A percentile compares a stretch with the other conserved stretches of the same genome.
Conservation (phyloP, 2,888 invertebrate species). For the Lucinisca nassula region DNA sequence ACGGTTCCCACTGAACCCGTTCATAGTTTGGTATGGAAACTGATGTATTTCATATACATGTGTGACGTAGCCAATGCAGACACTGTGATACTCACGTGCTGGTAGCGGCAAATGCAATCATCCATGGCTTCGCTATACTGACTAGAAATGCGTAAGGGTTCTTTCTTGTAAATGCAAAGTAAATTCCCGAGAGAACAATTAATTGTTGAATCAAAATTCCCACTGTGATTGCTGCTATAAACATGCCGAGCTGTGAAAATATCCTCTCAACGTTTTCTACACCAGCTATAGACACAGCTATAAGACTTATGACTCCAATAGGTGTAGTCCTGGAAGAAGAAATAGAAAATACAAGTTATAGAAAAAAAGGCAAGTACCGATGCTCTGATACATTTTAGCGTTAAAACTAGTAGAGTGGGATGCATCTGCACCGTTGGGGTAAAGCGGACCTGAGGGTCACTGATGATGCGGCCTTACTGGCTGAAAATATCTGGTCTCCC, state of each 20-base stretch:
- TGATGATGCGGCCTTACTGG: no score
- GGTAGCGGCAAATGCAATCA: conserved; percentile 83
- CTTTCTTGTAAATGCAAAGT: conserved; percentile 75
- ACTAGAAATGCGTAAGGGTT: conserved; percentile 81
- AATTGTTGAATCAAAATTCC: conserved; percentile 79
- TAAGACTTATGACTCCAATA: conserved; percentile 79
- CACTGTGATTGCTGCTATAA: conserved; percentile 76
- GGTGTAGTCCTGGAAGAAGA: conserved; percentile 78
- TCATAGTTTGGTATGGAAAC: no score
- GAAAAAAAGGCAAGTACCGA: neutral
- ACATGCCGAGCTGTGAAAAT: conserved; percentile 78
- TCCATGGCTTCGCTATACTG: conserved; percentile 76
- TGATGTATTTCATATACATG: no score
- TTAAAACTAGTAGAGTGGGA: no score
- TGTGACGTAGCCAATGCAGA: no score
- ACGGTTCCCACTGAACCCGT: no score
- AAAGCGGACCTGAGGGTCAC: no score
- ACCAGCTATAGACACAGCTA: conserved; percentile 80
- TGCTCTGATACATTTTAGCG: no score
- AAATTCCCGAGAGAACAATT: conserved; percentile 73
- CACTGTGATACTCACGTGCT: conserved; percentile 84
- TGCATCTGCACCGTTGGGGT: no score
- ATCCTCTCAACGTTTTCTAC: conserved; percentile 71
- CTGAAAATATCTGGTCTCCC: no score
- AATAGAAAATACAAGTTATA: neutral